Evolutionary conservation across 2,888 invertebrate species (phyloP).

Genomic region (Brenthis ino): DNA sequence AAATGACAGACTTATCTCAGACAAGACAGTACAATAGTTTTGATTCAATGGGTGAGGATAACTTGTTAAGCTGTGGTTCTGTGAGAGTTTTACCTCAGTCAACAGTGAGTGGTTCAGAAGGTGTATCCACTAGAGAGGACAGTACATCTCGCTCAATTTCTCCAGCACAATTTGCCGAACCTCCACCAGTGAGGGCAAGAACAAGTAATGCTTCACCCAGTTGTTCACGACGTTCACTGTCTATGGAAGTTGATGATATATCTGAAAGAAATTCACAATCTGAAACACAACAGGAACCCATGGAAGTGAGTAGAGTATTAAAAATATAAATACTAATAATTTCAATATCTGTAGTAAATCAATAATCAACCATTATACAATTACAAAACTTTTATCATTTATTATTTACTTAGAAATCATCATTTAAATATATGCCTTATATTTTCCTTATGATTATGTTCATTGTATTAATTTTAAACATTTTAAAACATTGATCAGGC

Average conservation of each 20-base stretch:
- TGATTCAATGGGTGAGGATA: slow-evolving; percentile 77
- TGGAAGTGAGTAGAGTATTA: slow-evolving; percentile 62
- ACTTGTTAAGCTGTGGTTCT: slow-evolving; percentile 72
- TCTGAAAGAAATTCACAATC: slow-evolving; percentile 74
- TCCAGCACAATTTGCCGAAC: slow-evolving; percentile 75
- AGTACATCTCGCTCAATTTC: slow-evolving; percentile 75
- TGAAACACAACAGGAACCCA: slow-evolving; percentile 70
- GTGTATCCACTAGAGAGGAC: slow-evolving; percentile 65
- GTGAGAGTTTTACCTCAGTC: slow-evolving; percentile 71
- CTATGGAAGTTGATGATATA: slow-evolving; percentile 77
- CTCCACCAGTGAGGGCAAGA: slow-evolving; percentile 67
- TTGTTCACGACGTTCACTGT: slow-evolving; percentile 73
- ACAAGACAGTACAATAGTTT: slow-evolving; percentile 77
- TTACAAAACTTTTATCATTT: too few relatives aligned
- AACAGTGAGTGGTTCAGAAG: slow-evolving; percentile 64
- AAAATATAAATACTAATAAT: background rate
- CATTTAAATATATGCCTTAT: too few relatives aligned
- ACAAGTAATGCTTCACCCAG: slow-evolving; percentile 71
- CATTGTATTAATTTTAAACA: too few relatives aligned
- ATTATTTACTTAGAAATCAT: too few relatives aligned
- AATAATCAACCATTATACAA: too few relatives aligned
- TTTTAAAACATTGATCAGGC: too few relatives aligned
- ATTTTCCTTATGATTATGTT: too few relatives aligned
- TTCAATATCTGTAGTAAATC: too few relatives aligned
- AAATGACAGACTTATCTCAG: slow-evolving; percentile 79